phyloP scores from a whole-genome alignment of 1,140 invertebrate genomes.

The Halotydeus destructor region DNA sequence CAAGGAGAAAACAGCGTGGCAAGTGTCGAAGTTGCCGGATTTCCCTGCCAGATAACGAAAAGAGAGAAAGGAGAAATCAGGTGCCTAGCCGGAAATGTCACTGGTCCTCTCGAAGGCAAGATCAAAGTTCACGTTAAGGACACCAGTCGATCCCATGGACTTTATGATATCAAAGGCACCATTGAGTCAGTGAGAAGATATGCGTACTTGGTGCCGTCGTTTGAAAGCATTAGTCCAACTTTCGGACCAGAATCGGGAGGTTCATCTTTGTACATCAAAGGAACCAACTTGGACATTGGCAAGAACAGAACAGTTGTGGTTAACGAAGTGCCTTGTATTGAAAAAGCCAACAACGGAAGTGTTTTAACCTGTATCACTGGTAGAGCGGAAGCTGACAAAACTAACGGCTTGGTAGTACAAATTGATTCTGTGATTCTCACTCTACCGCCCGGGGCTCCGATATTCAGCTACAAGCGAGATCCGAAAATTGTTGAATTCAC shows the following conservation, averaged over 20 bases:
- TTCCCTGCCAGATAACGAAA: constrained; percentile 11
- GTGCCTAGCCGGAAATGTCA: background rate
- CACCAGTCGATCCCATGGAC: constrained; percentile 4
- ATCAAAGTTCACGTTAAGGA: constrained; percentile 12
- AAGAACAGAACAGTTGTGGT: constrained; percentile 8
- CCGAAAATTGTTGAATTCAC: constrained; percentile 10
- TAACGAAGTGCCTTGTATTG: constrained; percentile 6
- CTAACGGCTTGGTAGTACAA: background rate
- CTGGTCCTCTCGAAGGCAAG: background rate
- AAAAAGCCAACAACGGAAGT: background rate
- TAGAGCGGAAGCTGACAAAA: background rate
- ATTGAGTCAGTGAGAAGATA: constrained; percentile 6
- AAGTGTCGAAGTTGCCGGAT: constrained; percentile 9
- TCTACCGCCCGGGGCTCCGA: constrained; percentile 2
- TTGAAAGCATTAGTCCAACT: constrained; percentile 12
- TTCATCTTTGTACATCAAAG: constrained; percentile 15
- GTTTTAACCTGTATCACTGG: background rate
- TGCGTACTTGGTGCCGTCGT: constrained; percentile 12
- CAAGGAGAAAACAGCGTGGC: constrained; percentile 5
- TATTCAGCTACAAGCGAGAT: constrained; percentile 13
- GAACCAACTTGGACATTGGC: constrained; percentile 17
- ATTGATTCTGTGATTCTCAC: constrained; percentile 13
- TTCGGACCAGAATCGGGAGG: constrained; percentile 18
- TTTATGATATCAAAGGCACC: constrained; percentile 15
- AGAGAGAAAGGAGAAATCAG: constrained; percentile 11